Conservation (phyloP, 2,797 vertebrate genomes). For the Hippocampus kuda region DNA sequence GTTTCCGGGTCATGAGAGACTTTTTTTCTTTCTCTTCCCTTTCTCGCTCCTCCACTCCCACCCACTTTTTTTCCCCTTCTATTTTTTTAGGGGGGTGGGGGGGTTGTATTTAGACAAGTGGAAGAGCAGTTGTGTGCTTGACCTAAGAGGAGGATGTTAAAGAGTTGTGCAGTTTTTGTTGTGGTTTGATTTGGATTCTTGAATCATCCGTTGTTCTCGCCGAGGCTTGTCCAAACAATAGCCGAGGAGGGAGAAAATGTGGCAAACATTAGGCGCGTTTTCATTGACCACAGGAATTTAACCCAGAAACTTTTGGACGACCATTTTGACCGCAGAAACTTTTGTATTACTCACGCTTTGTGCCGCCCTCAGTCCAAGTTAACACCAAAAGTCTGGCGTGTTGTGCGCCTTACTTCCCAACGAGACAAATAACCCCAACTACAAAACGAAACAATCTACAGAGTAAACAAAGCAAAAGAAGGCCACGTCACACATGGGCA, state of each 20-base stretch:
- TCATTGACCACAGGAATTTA: not conserved
- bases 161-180: not conserved
- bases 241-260: constrained; percentile 17
- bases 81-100: not conserved
- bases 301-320: not conserved
- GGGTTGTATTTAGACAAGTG: constrained; percentile 31
- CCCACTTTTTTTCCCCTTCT: not conserved
- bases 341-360: not conserved
- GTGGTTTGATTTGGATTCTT: constrained; percentile 5
- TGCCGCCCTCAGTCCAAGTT: not conserved
- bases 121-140: constrained; percentile 57
- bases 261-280: constrained; percentile 31
- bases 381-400: not conserved
- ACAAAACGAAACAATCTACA: no score
- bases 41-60: constrained; percentile 12
- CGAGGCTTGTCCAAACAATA: constrained; percentile 32
- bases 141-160: constrained; percentile 34
- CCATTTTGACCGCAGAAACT: not conserved
- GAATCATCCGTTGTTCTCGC: constrained; percentile 23
- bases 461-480: no score
- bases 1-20: constrained; percentile 66
- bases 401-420: not conserved
- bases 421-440: no score
- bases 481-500: no score
- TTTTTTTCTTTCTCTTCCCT: constrained; percentile 20